Evolutionary conservation across 1,140 invertebrate species (phyloP).

Genomic region (Tigriopus japonicus): DNA sequence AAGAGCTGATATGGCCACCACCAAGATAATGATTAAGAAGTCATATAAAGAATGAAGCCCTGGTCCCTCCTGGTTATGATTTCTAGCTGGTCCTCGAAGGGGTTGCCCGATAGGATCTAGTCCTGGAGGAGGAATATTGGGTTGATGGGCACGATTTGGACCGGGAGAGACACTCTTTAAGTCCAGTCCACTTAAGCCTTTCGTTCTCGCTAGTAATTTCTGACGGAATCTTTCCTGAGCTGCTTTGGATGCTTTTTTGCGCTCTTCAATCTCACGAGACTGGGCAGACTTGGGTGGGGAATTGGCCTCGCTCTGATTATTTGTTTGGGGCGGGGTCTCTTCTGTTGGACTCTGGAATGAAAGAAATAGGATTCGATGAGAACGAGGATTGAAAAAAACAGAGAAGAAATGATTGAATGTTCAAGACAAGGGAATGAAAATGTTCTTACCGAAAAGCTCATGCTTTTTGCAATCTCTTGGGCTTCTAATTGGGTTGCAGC

Average conservation of each 20-base stretch:
- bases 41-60: slow-evolving; percentile 9
- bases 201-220: no score
- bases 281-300: not conserved
- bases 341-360: no score
- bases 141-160: no score
- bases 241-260: not conserved
- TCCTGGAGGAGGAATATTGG: not conserved
- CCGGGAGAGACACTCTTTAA: no score
- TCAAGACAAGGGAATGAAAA: no score
- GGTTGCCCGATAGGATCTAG: not conserved
- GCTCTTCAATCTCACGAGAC: not conserved
- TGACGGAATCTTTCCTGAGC: not conserved
- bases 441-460: slow-evolving; percentile 4
- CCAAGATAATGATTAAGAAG: slow-evolving; percentile 8
- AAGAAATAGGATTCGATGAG: no score
- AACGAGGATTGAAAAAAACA: no score
- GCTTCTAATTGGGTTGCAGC: slow-evolving; percentile 5
- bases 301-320: no score
- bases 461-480: not conserved
- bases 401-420: no score
- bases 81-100: not conserved
- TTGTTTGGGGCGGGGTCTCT: no score
- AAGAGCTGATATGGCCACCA: slow-evolving; percentile 10
- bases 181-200: no score
- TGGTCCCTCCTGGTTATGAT: not conserved